Evolutionary conservation across 2,797 vertebrate species (phyloP).

Genomic region (Ptychobarbus kaznakovi): DNA sequence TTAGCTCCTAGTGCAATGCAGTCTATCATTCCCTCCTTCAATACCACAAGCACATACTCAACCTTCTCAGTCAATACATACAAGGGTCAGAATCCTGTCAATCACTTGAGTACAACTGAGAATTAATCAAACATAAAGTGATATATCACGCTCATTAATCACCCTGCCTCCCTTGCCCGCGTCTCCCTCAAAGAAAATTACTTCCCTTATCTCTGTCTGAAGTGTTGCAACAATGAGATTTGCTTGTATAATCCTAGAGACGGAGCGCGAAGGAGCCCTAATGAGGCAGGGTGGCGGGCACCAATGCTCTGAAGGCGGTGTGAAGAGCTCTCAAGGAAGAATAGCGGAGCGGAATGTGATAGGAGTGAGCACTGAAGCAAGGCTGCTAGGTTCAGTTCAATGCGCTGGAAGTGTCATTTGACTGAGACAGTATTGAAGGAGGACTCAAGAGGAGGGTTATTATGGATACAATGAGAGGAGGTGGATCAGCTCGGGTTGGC

Average conservation of each 20-base stretch:
- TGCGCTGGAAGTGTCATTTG: constrained; percentile 53
- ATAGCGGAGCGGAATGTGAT: constrained; percentile 46
- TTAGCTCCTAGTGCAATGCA: not conserved
- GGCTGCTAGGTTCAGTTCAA: constrained; percentile 50
- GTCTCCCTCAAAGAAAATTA: constrained; percentile 33
- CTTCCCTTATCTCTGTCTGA: constrained; percentile 36
- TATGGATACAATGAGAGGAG: constrained; percentile 50
- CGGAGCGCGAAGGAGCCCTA: constrained; percentile 35
- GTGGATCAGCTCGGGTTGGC: constrained; percentile 23
- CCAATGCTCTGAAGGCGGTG: constrained; percentile 46
- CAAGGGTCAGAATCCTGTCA: constrained; percentile 35
- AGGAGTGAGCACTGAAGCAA: constrained; percentile 44
- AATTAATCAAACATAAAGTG: constrained; percentile 41
- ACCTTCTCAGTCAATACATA: constrained; percentile 20
- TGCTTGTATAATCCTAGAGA: constrained; percentile 52
- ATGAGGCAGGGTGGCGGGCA: constrained; percentile 46
- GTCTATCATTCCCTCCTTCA: not conserved
- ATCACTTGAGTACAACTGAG: constrained; percentile 27
- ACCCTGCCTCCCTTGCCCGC: constrained; percentile 9
- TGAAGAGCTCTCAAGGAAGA: constrained; percentile 61
- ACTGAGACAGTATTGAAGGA: constrained; percentile 44
- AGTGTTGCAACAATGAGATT: constrained; percentile 39
- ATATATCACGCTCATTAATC: constrained; percentile 43
- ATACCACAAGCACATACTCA: constrained; percentile 36
- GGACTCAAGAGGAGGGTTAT: constrained; percentile 53